Conservation (phyloP, 2,888 invertebrate genomes). For the Tenodera sinensis region DNA sequence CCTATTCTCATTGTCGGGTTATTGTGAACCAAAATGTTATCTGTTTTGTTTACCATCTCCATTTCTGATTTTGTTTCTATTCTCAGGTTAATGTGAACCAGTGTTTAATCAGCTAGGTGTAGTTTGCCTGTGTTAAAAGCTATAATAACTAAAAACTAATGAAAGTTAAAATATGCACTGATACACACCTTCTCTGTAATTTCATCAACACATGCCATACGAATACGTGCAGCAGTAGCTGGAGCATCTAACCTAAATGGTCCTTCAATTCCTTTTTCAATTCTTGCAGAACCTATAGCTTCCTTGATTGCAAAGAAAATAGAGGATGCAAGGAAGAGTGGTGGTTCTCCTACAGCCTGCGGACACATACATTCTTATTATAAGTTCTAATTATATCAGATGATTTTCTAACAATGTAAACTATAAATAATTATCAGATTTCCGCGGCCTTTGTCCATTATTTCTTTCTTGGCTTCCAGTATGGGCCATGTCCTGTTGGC, state of each 20-base stretch:
- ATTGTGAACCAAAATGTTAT: no score
- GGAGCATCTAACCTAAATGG: constrained; percentile 74
- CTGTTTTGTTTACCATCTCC: not conserved
- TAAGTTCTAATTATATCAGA: not conserved
- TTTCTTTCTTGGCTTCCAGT: no score
- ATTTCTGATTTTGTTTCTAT: not conserved
- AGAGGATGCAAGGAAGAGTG: constrained; percentile 83
- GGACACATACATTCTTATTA: not conserved
- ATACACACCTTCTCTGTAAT: constrained; percentile 67
- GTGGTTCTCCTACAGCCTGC: constrained; percentile 94
- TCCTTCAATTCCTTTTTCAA: constrained; percentile 59
- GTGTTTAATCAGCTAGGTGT: not conserved
- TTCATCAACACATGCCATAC: constrained; percentile 84
- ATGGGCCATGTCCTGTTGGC: no score
- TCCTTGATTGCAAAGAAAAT: constrained; percentile 87
- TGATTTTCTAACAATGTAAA: no score
- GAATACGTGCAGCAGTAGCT: constrained; percentile 82
- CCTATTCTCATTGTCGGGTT: no score
- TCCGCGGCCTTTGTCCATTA: no score
- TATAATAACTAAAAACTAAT: no score
- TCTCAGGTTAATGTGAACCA: not conserved
- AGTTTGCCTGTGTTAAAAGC: not conserved
- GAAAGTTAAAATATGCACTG: not conserved
- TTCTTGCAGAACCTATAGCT: constrained; percentile 76
- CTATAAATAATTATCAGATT: no score